Evolutionary conservation across 2,113 vertebrate species (phyloP), one percentile per base, ranked within the genome.

Genomic region (Nansenia antarctica): DNA sequence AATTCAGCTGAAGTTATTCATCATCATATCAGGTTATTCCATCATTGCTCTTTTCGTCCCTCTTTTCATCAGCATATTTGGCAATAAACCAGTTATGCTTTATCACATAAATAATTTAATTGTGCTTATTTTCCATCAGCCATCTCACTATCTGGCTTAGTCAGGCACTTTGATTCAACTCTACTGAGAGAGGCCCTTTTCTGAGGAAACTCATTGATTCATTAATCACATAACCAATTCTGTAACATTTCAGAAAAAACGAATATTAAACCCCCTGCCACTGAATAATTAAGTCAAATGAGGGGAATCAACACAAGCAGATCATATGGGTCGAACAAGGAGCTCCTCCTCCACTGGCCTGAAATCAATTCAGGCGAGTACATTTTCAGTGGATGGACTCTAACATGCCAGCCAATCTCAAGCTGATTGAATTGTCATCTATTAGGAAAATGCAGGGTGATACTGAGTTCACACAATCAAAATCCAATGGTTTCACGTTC

Each of bases 301-400:
- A 68, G 65, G n/a, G 76, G 66, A 45, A 80, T 79, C 71, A 76
- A 78, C 72, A 82, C 72, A 76, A 84, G 72, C 53, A 80, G 7
- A 84, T 74, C 26, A 77, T 74, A 67, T 53, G 71, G 76, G 69
- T 74, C 73, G 70, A 70, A 84, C 69, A 64, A 49, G 6, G 49
- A 30, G 67, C 67, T 64, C 71, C 72, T 82, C 68, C 78, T 59
- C 60, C 45, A 4, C n/a, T 22, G 14, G 83, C 72, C 55, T 59
- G 62, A 82, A 82, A 90, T 87, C 81, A 80, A 90, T 87, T 82
- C 59, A 62, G 58, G 69, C 37, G 5, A 88, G 84, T 88, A 80
- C 82, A 86, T 90, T 87, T 78, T 49, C 71, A 82, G 77, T 76
- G 65, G 39, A 81, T 70, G 76, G 66, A 72, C 80, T 81, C 77